Percentiles rank a stretch among this genome's conserved stretches.
These are phyloP conservation scores for Silurus aristotelis DNA, from an alignment of 2,797 vertebrate genomes.

Conservation along the genomic window DNA sequence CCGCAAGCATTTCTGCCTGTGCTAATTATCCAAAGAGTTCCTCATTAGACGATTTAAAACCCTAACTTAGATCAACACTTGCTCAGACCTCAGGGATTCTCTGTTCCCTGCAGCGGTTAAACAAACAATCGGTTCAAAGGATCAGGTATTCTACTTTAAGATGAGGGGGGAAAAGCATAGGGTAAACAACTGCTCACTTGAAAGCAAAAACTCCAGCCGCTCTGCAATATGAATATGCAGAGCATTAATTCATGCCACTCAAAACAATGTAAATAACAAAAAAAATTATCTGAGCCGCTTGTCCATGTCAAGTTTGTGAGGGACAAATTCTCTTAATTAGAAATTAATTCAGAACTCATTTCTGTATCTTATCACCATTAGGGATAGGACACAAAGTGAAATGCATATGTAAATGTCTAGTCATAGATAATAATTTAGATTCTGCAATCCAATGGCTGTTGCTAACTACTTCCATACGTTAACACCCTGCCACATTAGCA, in stretches of 20 bases:
- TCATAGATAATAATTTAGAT: neutral
- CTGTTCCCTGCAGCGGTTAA: constrained; percentile 79
- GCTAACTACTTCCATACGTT: neutral
- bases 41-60: constrained; percentile 84
- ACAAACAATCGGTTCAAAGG: constrained; percentile 80
- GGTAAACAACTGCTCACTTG: constrained; percentile 81
- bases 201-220: constrained; percentile 67
- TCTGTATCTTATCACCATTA: constrained; percentile 48
- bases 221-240: constrained; percentile 67
- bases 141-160: constrained; percentile 74
- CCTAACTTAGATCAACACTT: constrained; percentile 80
- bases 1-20: constrained; percentile 76
- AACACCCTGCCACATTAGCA: constrained; percentile 22
- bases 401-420: neutral
- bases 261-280: constrained; percentile 49
- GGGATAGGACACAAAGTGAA: constrained; percentile 11
- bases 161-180: constrained; percentile 62
- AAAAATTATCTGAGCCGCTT: constrained; percentile 44
- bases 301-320: constrained; percentile 41
- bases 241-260: constrained; percentile 69
- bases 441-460: neutral
- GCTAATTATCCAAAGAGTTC: constrained; percentile 79
- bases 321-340: constrained; percentile 25
- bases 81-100: constrained; percentile 79
- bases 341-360: constrained; percentile 51